Conservation (phyloP, 37 sponge, comb jelly and placozoan genomes). For the Oscarella lobularis region DNA sequence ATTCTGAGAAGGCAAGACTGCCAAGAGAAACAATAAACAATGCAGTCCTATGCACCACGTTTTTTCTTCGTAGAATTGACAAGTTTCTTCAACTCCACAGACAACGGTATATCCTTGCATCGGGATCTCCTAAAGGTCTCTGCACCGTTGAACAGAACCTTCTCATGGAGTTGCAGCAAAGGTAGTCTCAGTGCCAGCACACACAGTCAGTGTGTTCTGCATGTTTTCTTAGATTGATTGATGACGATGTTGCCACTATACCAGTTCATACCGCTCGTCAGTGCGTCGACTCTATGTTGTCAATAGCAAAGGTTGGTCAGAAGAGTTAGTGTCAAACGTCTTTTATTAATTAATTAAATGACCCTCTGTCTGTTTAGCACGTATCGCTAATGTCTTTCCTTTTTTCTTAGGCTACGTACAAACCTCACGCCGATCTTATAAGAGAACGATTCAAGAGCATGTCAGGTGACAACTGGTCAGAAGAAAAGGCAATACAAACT, state of each 20-base stretch:
- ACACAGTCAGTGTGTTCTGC: not conserved
- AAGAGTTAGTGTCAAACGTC: not conserved
- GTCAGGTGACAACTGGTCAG: constrained; percentile 21
- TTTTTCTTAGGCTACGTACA: not conserved
- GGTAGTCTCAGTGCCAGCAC: no score
- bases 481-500: constrained; percentile 12
- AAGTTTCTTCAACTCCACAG: constrained; percentile 2
- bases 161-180: not conserved
- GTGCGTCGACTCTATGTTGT: constrained; percentile 30
- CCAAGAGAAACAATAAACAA: no score
- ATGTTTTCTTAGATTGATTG: constrained; percentile 10
- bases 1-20: not conserved
- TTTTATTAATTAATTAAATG: no score
- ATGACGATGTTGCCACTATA: constrained; percentile 15
- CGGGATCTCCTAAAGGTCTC: not conserved
- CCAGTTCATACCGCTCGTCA: constrained; percentile 52
- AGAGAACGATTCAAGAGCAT: constrained; percentile 16
- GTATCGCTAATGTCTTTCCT: no score
- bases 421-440: not conserved
- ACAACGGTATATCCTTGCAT: not conserved
- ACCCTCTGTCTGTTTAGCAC: no score
- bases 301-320: constrained; percentile 30
- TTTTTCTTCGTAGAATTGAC: constrained; percentile 7
- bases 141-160: not conserved
- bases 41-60: no score